Evolutionary conservation across 2,888 invertebrate genomes (phyloP).

Genomic region (Epinotia brunnichana): DNA sequence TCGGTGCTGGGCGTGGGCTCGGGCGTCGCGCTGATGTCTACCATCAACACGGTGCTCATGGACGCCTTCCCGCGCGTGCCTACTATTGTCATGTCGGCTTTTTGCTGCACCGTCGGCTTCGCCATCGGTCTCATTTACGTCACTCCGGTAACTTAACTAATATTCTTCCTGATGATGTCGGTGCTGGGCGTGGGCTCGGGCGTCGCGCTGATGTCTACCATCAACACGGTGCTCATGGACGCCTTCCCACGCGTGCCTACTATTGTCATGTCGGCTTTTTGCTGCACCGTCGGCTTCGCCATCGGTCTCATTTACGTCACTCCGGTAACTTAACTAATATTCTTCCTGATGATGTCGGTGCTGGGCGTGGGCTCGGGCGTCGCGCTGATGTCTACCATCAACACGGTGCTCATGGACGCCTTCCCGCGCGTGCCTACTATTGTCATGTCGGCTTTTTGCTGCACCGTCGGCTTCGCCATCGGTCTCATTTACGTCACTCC

Average conservation of each 20-base stretch:
- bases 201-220: constrained; percentile 87
- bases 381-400: constrained; percentile 87
- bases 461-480: constrained; percentile 83
- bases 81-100: constrained; percentile 84
- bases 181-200: constrained; percentile 91
- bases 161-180: no score
- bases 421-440: constrained; percentile 85
- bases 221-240: constrained; percentile 88
- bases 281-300: constrained; percentile 84
- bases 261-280: constrained; percentile 84
- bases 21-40: constrained; percentile 87
- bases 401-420: constrained; percentile 87
- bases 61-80: constrained; percentile 86
- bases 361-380: constrained; percentile 90
- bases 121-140: constrained; percentile 87
- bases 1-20: constrained; percentile 91
- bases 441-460: constrained; percentile 84
- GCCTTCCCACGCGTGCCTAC: constrained; percentile 85
- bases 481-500: constrained; percentile 90
- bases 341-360: no score
- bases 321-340: constrained; percentile 82
- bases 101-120: constrained; percentile 83
- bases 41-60: constrained; percentile 86
- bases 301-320: constrained; percentile 89
- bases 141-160: constrained; percentile 85